Percentiles rank a stretch among this genome's conserved stretches.
phyloP scores from a whole-genome alignment of 2,797 vertebrate species.

The Centroberyx gerrardi region DNA sequence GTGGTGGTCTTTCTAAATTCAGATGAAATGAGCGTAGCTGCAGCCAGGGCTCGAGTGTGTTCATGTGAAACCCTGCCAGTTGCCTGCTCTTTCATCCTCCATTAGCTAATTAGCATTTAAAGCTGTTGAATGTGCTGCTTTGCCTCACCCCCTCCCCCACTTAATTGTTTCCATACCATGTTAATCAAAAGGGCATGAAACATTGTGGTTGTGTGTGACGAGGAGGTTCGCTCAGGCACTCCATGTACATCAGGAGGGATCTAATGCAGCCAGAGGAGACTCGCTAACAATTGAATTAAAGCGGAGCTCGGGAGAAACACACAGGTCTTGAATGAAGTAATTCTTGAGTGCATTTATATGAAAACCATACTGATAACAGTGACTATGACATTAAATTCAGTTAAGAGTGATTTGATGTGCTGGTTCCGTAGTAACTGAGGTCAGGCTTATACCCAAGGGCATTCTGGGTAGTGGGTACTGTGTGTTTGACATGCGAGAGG shows the following conservation, averaged over 20 bases:
- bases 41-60: slow-evolving; percentile 62
- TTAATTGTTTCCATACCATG: slow-evolving; percentile 83
- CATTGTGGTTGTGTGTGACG: slow-evolving; percentile 71
- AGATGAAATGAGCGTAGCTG: slow-evolving; percentile 56
- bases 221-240: slow-evolving; percentile 64
- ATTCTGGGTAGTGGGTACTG: slow-evolving; percentile 54
- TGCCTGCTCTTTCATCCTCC: slow-evolving; percentile 80
- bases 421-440: slow-evolving; percentile 34
- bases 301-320: slow-evolving; percentile 39
- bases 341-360: slow-evolving; percentile 38
- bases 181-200: slow-evolving; percentile 85
- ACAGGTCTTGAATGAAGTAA: slow-evolving; percentile 43
- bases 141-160: slow-evolving; percentile 66
- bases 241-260: slow-evolving; percentile 72
- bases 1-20: slow-evolving; percentile 68
- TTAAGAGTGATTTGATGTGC: slow-evolving; percentile 13
- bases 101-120: slow-evolving; percentile 86
- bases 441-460: slow-evolving; percentile 45
- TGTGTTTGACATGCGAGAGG: slow-evolving; percentile 47
- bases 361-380: slow-evolving; percentile 40
- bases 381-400: slow-evolving; percentile 26
- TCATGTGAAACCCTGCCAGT: slow-evolving; percentile 73
- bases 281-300: slow-evolving; percentile 64
- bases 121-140: slow-evolving; percentile 80
- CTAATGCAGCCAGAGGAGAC: slow-evolving; percentile 56